Evolutionary conservation across 2,888 invertebrate species (phyloP), one percentile per base, ranked within the genome.

Genomic region (Eupeodes luniger): DNA sequence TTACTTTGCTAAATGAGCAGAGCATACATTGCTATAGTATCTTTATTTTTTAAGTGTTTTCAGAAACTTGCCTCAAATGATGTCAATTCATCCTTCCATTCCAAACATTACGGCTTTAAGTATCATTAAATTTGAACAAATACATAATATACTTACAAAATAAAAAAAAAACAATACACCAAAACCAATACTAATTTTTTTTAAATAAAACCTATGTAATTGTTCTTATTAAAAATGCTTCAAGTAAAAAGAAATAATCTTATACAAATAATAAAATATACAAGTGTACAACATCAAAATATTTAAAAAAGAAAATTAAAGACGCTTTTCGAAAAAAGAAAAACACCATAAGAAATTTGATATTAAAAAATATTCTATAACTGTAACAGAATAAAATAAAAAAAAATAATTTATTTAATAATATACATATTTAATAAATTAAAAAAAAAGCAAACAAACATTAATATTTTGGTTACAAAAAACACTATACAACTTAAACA

Each of bases 391-490:
- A 11, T 53, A 47, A 66, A 59, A 11, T n/a, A 16, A 5, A n/a
- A 51, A 34, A 51, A 10, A 14, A 6, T 49, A 34, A 16, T 12
- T n/a, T 34, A 16, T n/a, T 34, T 9, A 55, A 55, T 53, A 69
- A 51, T 53, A 47, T 47, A 64, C 7, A 47, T 2, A 72, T 72
- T 61, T 10, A 40, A 44, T 51, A 64, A 27, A 27, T 27, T 27
- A 27, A 59, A 76, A 27, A 44, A 72, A 34, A 72, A 12, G 64
- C 44, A 61, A 14, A 53, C 55, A 47, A n/a, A 53, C 51, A 53
- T 16, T 16, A 59, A 72, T 59, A 59, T 64, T 87, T 83, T 85
- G 53, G 72, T 70, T 79, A 59, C 67, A 49, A 70, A 2, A 66
- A 62, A 83, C 74, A 75, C 75, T 59, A 59, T 59, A 72, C 59